Percentiles rank a stretch among this genome's conserved stretches.
Evolutionary conservation across 1,140 invertebrate species (phyloP).

Genomic region (Bombus soroeensis): DNA sequence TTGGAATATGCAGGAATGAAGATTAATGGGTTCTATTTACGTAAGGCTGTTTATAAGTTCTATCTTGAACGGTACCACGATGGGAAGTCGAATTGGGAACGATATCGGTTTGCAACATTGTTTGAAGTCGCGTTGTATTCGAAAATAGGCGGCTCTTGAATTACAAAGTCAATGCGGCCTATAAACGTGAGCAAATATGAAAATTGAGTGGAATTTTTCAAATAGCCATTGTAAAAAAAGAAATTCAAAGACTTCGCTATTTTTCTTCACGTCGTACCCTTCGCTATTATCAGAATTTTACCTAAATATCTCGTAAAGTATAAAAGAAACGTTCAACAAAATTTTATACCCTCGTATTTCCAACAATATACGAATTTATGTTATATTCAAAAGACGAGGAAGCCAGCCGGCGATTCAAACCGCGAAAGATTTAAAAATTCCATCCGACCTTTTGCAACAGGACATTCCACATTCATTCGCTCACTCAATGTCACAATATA

Average conservation of each 20-base stretch:
- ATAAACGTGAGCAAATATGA: not conserved
- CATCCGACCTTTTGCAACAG: not conserved
- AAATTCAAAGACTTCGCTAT: not conserved
- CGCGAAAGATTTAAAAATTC: not conserved
- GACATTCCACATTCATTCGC: not conserved
- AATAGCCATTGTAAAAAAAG: too few relatives aligned
- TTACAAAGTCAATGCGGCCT: not conserved
- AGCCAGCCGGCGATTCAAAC: too few relatives aligned
- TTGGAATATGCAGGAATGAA: not conserved
- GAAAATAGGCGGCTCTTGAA: not conserved
- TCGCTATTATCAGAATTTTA: not conserved
- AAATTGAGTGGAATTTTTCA: not conserved
- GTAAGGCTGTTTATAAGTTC: slow-evolving; percentile 7
- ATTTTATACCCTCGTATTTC: not conserved
- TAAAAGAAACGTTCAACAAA: too few relatives aligned
- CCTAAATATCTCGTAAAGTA: not conserved
- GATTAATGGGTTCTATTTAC: slow-evolving; percentile 17
- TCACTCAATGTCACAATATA: not conserved
- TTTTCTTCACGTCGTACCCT: not conserved
- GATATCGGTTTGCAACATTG: not conserved
- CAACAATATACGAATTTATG: not conserved
- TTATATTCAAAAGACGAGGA: too few relatives aligned
- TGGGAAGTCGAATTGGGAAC: not conserved
- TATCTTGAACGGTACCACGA: not conserved
- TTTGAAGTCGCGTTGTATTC: not conserved